phyloP scores from a whole-genome alignment of 2,113 vertebrate species.

The Trematocara nigrifrons region DNA sequence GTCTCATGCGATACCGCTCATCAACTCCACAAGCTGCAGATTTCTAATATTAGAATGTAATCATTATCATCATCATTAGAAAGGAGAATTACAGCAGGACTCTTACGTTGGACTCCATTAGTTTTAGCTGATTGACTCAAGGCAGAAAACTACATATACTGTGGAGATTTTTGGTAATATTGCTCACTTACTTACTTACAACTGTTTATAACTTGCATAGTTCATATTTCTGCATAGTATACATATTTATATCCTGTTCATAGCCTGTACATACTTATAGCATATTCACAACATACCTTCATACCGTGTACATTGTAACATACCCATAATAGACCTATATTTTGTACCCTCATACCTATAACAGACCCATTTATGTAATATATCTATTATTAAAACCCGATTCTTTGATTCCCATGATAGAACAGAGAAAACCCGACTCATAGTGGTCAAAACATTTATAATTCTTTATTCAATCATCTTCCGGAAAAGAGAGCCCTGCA shows the following conservation, averaged over 20 bases:
- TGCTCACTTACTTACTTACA: neutral
- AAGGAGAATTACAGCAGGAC: neutral
- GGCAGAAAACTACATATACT: neutral
- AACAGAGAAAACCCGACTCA: too few species aligned
- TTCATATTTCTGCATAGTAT: neutral
- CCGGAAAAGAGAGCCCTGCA: too few species aligned
- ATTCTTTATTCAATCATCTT: too few species aligned
- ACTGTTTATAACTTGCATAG: neutral
- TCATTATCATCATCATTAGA: neutral
- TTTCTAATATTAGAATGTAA: neutral
- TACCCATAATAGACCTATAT: neutral
- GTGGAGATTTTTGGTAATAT: neutral
- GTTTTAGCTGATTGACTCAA: neutral
- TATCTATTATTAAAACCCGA: neutral
- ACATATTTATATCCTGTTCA: neutral
- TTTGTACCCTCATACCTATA: neutral
- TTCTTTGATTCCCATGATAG: too few species aligned
- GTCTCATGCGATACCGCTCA: neutral
- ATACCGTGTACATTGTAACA: neutral
- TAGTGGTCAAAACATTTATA: too few species aligned
- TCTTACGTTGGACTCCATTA: neutral
- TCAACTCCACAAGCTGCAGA: neutral
- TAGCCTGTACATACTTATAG: neutral
- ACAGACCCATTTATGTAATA: neutral
- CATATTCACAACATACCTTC: neutral